A percentile compares a stretch with the other conserved stretches of the same genome.
Conservation (phyloP, 2,888 invertebrate genomes). For the Tetramorium bicarinatum region DNA sequence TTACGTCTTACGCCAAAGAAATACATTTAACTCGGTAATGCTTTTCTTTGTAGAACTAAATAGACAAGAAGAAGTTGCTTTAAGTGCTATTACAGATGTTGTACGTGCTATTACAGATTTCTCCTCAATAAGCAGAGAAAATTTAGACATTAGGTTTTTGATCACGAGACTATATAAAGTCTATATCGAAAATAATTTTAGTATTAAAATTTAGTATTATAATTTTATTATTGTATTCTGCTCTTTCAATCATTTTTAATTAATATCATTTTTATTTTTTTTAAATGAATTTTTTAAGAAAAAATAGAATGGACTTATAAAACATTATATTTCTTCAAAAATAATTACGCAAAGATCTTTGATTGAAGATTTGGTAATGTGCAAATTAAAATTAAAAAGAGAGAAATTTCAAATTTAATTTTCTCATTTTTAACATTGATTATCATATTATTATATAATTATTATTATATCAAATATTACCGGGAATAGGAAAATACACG, state of each 20-base stretch:
- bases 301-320: background rate
- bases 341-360: background rate
- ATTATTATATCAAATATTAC: slow-evolving; percentile 18
- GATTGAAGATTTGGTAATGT: background rate
- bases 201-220: background rate
- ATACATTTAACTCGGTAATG: slow-evolving; percentile 44
- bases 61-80: slow-evolving; percentile 32
- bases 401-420: background rate
- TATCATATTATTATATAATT: background rate
- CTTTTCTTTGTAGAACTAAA: slow-evolving; percentile 7
- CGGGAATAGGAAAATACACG: background rate
- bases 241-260: background rate
- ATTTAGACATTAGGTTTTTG: background rate
- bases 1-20: slow-evolving; percentile 37
- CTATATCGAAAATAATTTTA: background rate
- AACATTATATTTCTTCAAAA: slow-evolving; percentile 1
- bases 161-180: background rate
- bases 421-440: background rate
- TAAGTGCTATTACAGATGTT: background rate
- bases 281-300: no score
- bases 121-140: background rate
- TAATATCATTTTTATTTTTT: no score
- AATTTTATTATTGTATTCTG: background rate
- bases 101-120: slow-evolving; percentile 24
- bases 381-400: background rate